Evolutionary conservation across 2,888 invertebrate genomes (phyloP), one percentile per base, ranked within the genome.

Genomic region (Trichogramma dendrolimi): DNA sequence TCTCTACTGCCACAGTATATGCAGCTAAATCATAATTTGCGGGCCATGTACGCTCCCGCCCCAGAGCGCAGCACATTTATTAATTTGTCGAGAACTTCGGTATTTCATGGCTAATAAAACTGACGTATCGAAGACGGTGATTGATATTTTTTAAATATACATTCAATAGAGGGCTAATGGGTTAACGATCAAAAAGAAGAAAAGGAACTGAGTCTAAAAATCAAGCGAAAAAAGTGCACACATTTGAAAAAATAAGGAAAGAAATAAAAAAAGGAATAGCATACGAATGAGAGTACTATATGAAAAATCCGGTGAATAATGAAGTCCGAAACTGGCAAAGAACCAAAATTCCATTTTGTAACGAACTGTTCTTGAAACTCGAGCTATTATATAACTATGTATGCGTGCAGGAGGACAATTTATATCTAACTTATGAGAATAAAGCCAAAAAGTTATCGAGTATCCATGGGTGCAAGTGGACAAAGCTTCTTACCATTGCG

Each of bases 261-360:
- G 27, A 4, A 11, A 4, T n/a, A 42, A 42, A 27, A 10, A 41
- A 41, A 27, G 14, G 38, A 47, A n/a, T 11, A n/a, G 49, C 27
- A 27, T 27, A 27, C 27, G 27, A 27, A 27, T 27, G 27, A 27
- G 3, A 27, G 27, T 27, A 27, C 27, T 27, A 27, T 27, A 27
- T 27, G 49, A 38, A 41, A 43, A 6, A 2, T n/a, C 48, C n/a
- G 43, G 49, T 57, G 50, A 57, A 42, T 42, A 49, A 57, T 57
- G 56, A 57, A 49, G 56, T 57, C 14, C 11, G 42, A 57, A 57
- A 42, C 50, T 57, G 56, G 56, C 56, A n/a, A 8, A 49, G 27
- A 7, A 57, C 49, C 56, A 49, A 14, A 14, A 10, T 5, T 11
- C 41, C 6, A 11, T 7, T 40, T 43, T 38, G 48, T 55, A 55